phyloP scores from a whole-genome alignment of 2,797 vertebrate genomes.

The Gambelia wislizenii region DNA sequence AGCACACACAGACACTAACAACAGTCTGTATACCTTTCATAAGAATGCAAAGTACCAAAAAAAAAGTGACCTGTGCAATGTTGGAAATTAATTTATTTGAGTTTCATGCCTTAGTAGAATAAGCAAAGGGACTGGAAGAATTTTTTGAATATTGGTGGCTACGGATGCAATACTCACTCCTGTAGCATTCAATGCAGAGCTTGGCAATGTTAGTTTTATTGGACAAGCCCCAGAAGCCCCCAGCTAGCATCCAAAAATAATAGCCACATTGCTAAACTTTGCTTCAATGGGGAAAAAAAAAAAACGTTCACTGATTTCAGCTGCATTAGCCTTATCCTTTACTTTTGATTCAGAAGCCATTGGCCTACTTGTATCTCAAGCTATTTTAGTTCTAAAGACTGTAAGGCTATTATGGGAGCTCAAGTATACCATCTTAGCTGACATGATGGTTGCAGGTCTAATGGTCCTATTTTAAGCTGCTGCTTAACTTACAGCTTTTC shows the following conservation, averaged over 20 bases:
- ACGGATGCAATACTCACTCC: not conserved
- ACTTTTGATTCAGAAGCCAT: not conserved
- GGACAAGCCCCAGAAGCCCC: no score
- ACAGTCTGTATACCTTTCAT: not conserved
- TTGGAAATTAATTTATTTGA: not conserved
- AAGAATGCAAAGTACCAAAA: not conserved
- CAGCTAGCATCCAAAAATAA: no score
- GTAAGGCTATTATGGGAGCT: constrained; percentile 63
- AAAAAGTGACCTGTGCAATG: not conserved
- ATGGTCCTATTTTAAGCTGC: constrained; percentile 52
- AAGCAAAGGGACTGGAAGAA: not conserved
- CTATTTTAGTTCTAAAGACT: constrained; percentile 45
- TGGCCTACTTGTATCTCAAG: constrained; percentile 24
- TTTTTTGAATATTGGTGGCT: not conserved
- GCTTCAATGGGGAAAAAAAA: no score
- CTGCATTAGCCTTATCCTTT: not conserved
- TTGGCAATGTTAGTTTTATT: no score
- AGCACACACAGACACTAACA: not conserved
- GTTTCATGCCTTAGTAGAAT: not conserved
- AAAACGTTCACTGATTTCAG: not conserved
- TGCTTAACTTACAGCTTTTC: constrained; percentile 43
- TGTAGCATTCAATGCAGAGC: not conserved
- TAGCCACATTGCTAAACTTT: no score
- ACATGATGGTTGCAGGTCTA: not conserved
- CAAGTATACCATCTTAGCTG: constrained; percentile 5